Conservation (phyloP, 2,113 vertebrate species). For the Hoplias malabaricus region DNA sequence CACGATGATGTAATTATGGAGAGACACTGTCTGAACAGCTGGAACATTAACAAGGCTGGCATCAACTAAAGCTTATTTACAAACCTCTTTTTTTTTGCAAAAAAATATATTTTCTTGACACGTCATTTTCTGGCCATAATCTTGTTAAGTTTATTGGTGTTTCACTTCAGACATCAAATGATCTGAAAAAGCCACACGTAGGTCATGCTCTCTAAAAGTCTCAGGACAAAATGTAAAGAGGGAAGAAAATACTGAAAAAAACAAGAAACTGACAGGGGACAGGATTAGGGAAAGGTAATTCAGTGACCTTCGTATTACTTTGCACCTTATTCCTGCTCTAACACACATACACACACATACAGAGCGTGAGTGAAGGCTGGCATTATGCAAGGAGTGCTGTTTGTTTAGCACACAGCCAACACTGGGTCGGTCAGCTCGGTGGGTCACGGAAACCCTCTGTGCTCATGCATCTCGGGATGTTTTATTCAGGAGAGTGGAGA, state of each 20-base stretch:
- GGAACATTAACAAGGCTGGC: too few species aligned
- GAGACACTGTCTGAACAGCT: too few species aligned
- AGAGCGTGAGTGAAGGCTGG: conserved; percentile 71
- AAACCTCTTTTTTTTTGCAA: too few species aligned
- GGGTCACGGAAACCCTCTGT: conserved; percentile 71
- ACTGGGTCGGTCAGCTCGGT: conserved; percentile 78
- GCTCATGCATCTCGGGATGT: conserved; percentile 79
- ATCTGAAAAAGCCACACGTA: too few species aligned
- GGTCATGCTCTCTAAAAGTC: too few species aligned
- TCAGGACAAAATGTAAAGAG: neutral
- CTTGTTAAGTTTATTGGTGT: too few species aligned
- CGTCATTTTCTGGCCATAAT: too few species aligned
- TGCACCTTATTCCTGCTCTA: conserved; percentile 42
- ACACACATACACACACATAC: conserved; percentile 54
- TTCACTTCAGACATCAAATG: too few species aligned
- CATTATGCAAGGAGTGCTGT: conserved; percentile 72
- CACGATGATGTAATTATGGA: too few species aligned
- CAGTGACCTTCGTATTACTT: conserved; percentile 76
- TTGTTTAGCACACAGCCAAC: conserved; percentile 78
- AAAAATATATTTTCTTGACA: too few species aligned
- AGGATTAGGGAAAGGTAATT: conserved; percentile 12
- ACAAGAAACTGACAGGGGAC: conserved; percentile 14
- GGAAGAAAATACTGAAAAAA: neutral
- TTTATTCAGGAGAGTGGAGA: conserved; percentile 78
- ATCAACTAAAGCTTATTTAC: too few species aligned